Evolutionary conservation across 1,140 invertebrate species (phyloP).

Genomic region (Drosophila nigromelanica): DNA sequence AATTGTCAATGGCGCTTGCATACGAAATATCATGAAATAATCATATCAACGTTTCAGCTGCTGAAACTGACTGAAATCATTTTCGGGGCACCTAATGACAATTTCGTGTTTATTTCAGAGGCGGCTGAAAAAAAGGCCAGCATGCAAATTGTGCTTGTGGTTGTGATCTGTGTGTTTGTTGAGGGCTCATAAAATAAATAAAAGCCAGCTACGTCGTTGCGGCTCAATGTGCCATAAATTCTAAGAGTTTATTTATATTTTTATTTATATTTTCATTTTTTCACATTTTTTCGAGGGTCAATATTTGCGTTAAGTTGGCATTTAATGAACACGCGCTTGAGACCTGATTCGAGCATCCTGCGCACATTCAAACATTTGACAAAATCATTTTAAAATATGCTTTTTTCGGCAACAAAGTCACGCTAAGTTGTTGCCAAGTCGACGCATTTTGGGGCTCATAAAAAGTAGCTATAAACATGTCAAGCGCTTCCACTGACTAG

Average conservation of each 20-base stretch:
- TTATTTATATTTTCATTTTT: slow-evolving; percentile 39
- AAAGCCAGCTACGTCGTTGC: slow-evolving; percentile 25
- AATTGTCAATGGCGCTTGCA: slow-evolving; percentile 63
- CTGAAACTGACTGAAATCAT: slow-evolving; percentile 30
- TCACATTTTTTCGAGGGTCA: slow-evolving; percentile 48
- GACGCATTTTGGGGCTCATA: slow-evolving; percentile 23
- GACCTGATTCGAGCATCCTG: slow-evolving; percentile 23
- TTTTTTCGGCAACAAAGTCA: slow-evolving; percentile 59
- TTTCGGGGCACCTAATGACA: slow-evolving; percentile 66
- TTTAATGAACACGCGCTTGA: slow-evolving; percentile 42
- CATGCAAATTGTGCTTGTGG: slow-evolving; percentile 63
- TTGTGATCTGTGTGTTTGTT: slow-evolving; percentile 28
- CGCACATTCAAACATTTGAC: slow-evolving; percentile 63
- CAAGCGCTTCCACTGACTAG: not conserved
- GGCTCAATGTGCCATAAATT: slow-evolving; percentile 70
- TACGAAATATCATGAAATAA: slow-evolving; percentile 47
- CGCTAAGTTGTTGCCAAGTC: slow-evolving; percentile 8
- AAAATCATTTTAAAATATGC: slow-evolving; percentile 58
- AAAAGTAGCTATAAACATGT: slow-evolving; percentile 58
- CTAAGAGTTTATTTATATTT: slow-evolving; percentile 73
- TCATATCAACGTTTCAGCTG: slow-evolving; percentile 51
- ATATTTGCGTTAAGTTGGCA: slow-evolving; percentile 72
- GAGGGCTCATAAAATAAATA: slow-evolving; percentile 70
- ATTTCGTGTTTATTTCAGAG: slow-evolving; percentile 63
- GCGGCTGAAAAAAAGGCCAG: slow-evolving; percentile 66